phyloP scores from a whole-genome alignment of 2,797 vertebrate genomes.

The Smutsia gigantea region DNA sequence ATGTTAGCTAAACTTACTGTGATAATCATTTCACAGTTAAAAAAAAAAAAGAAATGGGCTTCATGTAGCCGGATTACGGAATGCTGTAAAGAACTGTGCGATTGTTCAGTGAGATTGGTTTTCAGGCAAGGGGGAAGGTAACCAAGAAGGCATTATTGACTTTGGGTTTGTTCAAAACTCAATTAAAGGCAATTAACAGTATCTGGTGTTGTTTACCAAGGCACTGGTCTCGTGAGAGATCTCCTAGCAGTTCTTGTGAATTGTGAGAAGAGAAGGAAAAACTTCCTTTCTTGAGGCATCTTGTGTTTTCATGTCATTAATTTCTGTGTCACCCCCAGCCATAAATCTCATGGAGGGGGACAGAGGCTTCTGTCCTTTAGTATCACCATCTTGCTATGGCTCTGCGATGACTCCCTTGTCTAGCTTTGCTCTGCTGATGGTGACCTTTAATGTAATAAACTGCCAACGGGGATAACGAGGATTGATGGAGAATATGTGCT shows the following conservation, averaged over 20 bases:
- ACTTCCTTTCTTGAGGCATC: background rate
- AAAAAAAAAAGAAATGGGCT: background rate
- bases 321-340: background rate
- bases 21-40: too few species aligned
- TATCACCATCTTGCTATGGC: background rate
- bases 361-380: background rate
- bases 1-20: too few species aligned
- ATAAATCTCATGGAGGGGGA: background rate
- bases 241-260: constrained; percentile 3
- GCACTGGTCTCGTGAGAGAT: constrained; percentile 21
- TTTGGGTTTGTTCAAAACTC: constrained; percentile 51
- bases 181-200: constrained; percentile 48
- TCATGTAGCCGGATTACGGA: background rate
- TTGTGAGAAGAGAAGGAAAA: constrained; percentile 3
- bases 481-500: background rate
- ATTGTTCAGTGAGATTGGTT: constrained; percentile 21
- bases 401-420: background rate
- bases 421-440: constrained; percentile 4
- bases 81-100: background rate
- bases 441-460: constrained; percentile 37
- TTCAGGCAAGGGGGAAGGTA: constrained; percentile 6
- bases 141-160: constrained; percentile 10
- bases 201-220: constrained; percentile 53
- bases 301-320: constrained; percentile 29
- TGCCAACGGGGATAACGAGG: background rate